A percentile compares a stretch with the other conserved stretches of the same genome.
phyloP scores from a whole-genome alignment of 2,113 vertebrate species.

The Muntiacus muntjak region DNA sequence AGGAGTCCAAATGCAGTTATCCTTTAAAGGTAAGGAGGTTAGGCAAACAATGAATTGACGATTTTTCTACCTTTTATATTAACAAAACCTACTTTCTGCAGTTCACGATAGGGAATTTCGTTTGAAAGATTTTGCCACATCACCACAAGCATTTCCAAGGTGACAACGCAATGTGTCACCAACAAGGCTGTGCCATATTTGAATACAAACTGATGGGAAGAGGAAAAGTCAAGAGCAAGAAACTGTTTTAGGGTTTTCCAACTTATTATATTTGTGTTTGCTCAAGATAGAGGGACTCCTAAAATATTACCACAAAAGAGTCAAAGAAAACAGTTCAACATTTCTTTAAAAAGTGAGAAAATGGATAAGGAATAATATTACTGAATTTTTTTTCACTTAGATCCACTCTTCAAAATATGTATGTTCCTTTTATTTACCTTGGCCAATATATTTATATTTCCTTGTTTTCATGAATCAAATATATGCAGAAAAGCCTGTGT shows the following conservation, averaged over 20 bases:
- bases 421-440: background rate
- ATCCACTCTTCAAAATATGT: background rate
- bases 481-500: background rate
- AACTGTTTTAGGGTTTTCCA: background rate
- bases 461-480: background rate
- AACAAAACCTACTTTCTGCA: constrained; percentile 7
- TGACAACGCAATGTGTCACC: background rate
- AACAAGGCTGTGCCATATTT: background rate
- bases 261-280: background rate
- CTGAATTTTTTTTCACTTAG: background rate
- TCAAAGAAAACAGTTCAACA: background rate
- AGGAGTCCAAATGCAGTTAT: constrained; percentile 6
- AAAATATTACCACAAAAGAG: background rate
- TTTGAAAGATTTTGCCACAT: constrained; percentile 22
- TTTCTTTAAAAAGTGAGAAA: background rate
- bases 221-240: background rate
- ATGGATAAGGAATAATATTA: background rate
- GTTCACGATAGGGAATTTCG: background rate
- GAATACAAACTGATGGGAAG: background rate
- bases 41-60: constrained; percentile 36
- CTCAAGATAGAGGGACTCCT: background rate
- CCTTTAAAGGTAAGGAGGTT: constrained; percentile 42
- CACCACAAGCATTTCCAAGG: constrained; percentile 45
- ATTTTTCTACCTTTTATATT: constrained; percentile 35
- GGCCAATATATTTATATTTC: background rate